These are phyloP conservation scores for Cebidichthys violaceus DNA, from an alignment of 2,113 vertebrate genomes.

Conservation along the genomic window DNA sequence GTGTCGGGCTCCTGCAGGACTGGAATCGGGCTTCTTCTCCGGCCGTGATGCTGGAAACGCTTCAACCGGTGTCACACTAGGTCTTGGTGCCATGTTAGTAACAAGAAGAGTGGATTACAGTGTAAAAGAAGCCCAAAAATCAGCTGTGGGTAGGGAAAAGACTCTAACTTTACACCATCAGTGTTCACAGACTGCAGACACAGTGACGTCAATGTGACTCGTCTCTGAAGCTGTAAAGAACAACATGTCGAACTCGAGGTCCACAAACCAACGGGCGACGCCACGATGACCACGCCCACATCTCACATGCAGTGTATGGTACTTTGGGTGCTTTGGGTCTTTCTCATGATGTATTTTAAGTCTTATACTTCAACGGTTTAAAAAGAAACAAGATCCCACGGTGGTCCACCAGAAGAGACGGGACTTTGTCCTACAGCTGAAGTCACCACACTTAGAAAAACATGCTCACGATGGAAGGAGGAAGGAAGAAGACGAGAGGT, in stretches of 20 bases:
- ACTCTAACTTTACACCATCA: conserved; percentile 66
- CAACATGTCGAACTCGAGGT: not conserved
- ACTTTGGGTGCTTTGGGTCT: too few relatives aligned
- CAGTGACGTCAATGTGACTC: conserved; percentile 31
- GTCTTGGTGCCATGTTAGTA: conserved; percentile 35
- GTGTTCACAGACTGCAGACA: conserved; percentile 59
- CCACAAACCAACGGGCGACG: too few relatives aligned
- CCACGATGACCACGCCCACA: too few relatives aligned
- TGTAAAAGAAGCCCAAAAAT: conserved; percentile 57
- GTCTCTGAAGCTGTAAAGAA: not conserved
- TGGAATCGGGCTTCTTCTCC: conserved; percentile 20
- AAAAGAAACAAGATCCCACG: too few relatives aligned
- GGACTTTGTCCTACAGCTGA: not conserved
- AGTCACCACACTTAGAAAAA: too few relatives aligned
- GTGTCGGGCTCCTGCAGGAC: conserved; percentile 36
- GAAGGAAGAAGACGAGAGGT: conserved; percentile 39
- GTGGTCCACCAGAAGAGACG: too few relatives aligned
- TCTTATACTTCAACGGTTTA: too few relatives aligned
- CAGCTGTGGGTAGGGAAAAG: conserved; percentile 28
- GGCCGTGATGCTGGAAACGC: conserved; percentile 20
- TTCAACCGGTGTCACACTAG: conserved; percentile 32
- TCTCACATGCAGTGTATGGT: not conserved
- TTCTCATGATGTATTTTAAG: too few relatives aligned
- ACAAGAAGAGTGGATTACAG: conserved; percentile 61
- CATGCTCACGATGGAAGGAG: not conserved